Evolutionary conservation across 2,113 vertebrate genomes (phyloP), one percentile per base, ranked within the genome.

Genomic region (Oceanites oceanicus): DNA sequence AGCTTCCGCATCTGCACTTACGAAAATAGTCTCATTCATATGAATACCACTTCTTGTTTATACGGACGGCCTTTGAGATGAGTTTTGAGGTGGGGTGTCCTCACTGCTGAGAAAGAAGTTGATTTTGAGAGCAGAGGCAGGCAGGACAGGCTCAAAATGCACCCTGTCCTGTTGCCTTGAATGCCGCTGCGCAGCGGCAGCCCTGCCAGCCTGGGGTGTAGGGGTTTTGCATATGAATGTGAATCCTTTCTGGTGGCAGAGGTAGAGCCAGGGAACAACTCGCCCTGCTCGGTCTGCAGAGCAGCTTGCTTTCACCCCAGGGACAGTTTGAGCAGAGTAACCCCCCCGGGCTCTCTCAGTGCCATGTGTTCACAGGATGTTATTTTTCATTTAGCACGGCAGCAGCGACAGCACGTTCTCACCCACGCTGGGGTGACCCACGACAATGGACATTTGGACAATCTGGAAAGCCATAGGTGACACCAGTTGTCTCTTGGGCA

Each of bases 1-100:
- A 79, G 70, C 96, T 98, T 98, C 98, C 97, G 96, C 94, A 87
- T 96, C 89, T 73, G 95, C 91, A 68, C 90, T 86, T 58, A 19
- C 2, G 16, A 92, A 92, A 97, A 75, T 74, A 86, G 66, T 13
- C 96, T 96, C 97, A 97, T 98, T 97, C 96, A 96, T 25, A 44
- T 29, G 77, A 97, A 88, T 13, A 79, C 76, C 21, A 4, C 78
- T n/a, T 87, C 63, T 56, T 30, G 62, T 42, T 78, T 82, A 88
- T 67, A 77, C 23, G 4, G 76, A 11, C 62, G 72, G 81, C 52
- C 40, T 73, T 53, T 50, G 73, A 80, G 86, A 77, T 34, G 44
- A 56, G 68, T 47, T 97, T 88, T 88, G 89, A 88, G 88, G 68
- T 72, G 79, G 63, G 26, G 63, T 73, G 47, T 80, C 84, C 88